A percentile compares a stretch with the other conserved stretches of the same genome.
Evolutionary conservation across 2,113 vertebrate genomes (phyloP).

Genomic region (Mohoua ochrocephala): DNA sequence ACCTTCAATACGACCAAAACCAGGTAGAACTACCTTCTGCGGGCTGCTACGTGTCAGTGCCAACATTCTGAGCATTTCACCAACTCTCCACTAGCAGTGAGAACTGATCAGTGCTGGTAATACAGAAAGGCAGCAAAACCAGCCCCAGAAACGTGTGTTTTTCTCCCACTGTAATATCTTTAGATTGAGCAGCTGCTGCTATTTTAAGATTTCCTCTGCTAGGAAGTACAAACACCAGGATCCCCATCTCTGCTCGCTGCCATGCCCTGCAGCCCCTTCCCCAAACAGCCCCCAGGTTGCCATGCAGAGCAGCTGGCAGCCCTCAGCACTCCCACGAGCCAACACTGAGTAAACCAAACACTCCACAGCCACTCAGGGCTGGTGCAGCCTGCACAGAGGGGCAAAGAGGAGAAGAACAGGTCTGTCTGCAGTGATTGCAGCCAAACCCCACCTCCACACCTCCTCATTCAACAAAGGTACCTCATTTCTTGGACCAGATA

Average conservation of each 20-base stretch:
- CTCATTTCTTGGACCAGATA: not conserved
- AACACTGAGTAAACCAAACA: not conserved
- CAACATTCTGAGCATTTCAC: not conserved
- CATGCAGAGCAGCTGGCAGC: not conserved
- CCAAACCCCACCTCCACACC: not conserved
- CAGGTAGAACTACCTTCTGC: not conserved
- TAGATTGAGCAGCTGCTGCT: not conserved
- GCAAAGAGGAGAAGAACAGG: not conserved
- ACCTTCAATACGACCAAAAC: not conserved
- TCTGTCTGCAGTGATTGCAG: not conserved
- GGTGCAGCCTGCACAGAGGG: not conserved
- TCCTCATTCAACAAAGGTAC: not conserved
- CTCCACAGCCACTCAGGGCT: not conserved
- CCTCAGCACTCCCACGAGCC: not conserved
- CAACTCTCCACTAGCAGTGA: not conserved
- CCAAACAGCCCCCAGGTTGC: not conserved
- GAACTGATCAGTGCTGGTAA: not conserved
- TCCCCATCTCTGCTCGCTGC: not conserved
- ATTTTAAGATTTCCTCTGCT: not conserved
- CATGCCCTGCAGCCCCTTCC: rapidly evolving
- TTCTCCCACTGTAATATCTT: not conserved
- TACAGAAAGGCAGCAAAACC: not conserved
- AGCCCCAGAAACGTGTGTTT: not conserved
- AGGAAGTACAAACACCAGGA: not conserved
- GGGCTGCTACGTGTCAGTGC: not conserved